Evolutionary conservation across 2,888 invertebrate species (phyloP), one percentile per base, ranked within the genome.

Genomic region (Ischnura elegans): DNA sequence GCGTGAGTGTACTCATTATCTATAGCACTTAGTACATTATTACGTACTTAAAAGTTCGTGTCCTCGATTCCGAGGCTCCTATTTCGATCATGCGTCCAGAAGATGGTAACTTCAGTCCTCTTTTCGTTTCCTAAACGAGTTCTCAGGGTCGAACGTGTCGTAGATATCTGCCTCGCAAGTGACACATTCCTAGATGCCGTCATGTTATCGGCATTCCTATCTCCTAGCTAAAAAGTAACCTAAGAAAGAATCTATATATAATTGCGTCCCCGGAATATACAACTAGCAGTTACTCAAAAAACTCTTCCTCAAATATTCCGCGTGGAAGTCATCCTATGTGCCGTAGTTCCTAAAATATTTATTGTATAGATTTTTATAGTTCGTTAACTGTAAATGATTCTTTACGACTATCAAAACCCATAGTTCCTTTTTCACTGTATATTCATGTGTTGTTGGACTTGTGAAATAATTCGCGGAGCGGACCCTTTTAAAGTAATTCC

Each of bases 251-350:
- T 61, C 29, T 36, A 76, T 76, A 76, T 76, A 76, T 76, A n/a
- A n/a, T 76, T 76, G 66, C 21, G 66, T 90, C 61, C 90, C 90
- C 43, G 90, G 90, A 90, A 90, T 66, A 90, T 61, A 66, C n/a
- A 61, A 61, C 90, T 90, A 90, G n/a, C 47, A 36, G 76, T 76
- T 21, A 76, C n/a, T 76, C 76, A 13, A 61, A 51, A n/a, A 43
- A 66, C 90, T 90, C 90, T 90, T 90, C 66, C 90, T 90, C 45
- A 61, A 43, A 66, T 90, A 90, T 66, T 90, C 90, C 55, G 90
- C 55, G 61, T 55, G 61, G 90, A 90, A 90, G 45, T 42, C 90
- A 90, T 90, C 90, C 90, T 90, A 90, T 90, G n/a, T 90, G 90
- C 66, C 61, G 90, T 90, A 90, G 90, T 90, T 90, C 90, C 90